Evolutionary conservation across 2,888 invertebrate genomes (phyloP).

Genomic region (Trachelus tabidus): DNA sequence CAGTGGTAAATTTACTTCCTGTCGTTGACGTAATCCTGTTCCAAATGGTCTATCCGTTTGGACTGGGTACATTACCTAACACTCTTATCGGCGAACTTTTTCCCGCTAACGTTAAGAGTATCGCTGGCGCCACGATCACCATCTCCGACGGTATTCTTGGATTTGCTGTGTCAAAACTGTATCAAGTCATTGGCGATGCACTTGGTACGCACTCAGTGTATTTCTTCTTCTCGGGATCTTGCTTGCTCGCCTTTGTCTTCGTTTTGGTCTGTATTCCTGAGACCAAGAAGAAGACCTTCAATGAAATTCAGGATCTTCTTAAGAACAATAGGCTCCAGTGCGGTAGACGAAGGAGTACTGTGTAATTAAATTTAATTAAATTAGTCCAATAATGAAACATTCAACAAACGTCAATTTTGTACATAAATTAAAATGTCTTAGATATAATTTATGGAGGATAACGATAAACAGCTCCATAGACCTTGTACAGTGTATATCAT

Average conservation of each 20-base stretch:
- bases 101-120: constrained; percentile 57
- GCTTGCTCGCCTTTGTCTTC: constrained; percentile 52
- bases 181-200: constrained; percentile 48
- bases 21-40: constrained; percentile 55
- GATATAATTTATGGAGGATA: neutral
- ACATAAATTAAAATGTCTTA: neutral
- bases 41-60: constrained; percentile 57
- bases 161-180: constrained; percentile 57
- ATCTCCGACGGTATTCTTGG: constrained; percentile 58
- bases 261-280: constrained; percentile 54
- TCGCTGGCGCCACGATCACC: constrained; percentile 55
- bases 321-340: constrained; percentile 7
- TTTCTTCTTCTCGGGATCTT: constrained; percentile 55
- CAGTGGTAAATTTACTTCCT: constrained; percentile 49
- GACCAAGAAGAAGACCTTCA: constrained; percentile 58
- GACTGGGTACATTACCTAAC: constrained; percentile 59
- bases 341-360: constrained; percentile 4
- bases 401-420: neutral
- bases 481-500: neutral
- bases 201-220: constrained; percentile 42
- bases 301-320: constrained; percentile 55
- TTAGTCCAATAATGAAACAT: neutral
- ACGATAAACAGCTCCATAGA: neutral
- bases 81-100: constrained; percentile 60
- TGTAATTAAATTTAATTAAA: neutral